Percentiles rank a stretch among this genome's conserved stretches.
Conservation (phyloP, 2,113 vertebrate species). For the Pseudorasbora parva region DNA sequence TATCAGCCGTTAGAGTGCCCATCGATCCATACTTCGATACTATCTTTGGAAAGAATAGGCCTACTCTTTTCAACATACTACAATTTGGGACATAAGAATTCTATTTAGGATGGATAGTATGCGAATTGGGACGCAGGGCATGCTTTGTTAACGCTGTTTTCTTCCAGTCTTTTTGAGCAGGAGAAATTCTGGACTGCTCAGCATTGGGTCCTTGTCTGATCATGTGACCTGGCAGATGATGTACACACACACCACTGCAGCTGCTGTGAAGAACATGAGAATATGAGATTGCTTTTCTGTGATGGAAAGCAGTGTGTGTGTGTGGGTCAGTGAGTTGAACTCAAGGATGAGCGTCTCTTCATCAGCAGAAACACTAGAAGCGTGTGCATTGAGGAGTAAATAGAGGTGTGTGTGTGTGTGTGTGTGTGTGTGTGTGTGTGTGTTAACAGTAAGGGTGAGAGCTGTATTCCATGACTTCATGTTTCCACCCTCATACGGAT, state of each 20-base stretch:
- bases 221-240: not conserved
- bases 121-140: no score
- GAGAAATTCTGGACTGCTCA: not conserved
- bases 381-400: not conserved
- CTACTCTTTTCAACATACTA: no score
- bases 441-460: not conserved
- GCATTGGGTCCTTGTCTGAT: not conserved
- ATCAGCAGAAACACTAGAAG: slow-evolving; percentile 25
- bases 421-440: no score
- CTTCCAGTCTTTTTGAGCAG: not conserved
- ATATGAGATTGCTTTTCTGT: not conserved
- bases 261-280: not conserved
- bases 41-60: no score
- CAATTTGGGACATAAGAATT: no score
- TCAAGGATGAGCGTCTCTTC: not conserved
- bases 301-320: not conserved
- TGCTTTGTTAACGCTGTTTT: not conserved
- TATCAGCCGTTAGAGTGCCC: no score
- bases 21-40: no score
- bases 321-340: not conserved
- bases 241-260: not conserved
- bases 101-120: no score
- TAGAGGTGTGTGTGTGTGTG: slow-evolving; percentile 4
- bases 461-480: not conserved
- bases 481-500: not conserved